Conservation (phyloP, 2,888 invertebrate genomes). For the Drosophila nr. medialis region DNA sequence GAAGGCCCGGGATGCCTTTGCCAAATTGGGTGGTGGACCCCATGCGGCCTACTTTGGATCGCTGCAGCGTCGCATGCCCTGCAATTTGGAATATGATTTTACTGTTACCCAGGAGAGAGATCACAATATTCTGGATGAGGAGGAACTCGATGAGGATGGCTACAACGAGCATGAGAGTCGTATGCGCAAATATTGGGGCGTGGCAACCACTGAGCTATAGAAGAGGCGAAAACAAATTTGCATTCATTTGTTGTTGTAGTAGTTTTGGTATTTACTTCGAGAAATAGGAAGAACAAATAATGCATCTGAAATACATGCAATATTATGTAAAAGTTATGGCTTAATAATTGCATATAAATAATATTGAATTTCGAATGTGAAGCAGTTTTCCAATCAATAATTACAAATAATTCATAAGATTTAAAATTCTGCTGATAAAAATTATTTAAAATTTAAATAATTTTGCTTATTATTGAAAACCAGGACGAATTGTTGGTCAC, state of each 20-base stretch:
- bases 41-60: constrained; percentile 95
- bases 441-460: not conserved
- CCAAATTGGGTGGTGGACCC: constrained; percentile 87
- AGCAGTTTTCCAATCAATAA: not conserved
- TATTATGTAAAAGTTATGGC: not conserved
- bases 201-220: constrained; percentile 93
- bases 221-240: not conserved
- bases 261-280: constrained; percentile 2
- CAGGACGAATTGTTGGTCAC: no score
- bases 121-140: constrained; percentile 84
- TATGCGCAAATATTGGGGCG: constrained; percentile 96
- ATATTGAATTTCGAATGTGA: not conserved
- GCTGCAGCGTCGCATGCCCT: constrained; percentile 92
- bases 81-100: constrained; percentile 93
- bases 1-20: constrained; percentile 63
- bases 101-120: constrained; percentile 93
- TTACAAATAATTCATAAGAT: not conserved
- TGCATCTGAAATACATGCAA: not conserved
- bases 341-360: not conserved
- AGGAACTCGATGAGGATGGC: constrained; percentile 86
- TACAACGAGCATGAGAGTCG: constrained; percentile 92
- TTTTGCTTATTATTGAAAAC: not conserved
- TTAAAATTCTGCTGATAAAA: not conserved
- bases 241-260: not conserved
- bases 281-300: not conserved